Percentiles rank a stretch among this genome's conserved stretches.
These are phyloP conservation scores for Himantopus leucocephalus DNA, from an alignment of 2,113 vertebrate species.

Conservation along the genomic window DNA sequence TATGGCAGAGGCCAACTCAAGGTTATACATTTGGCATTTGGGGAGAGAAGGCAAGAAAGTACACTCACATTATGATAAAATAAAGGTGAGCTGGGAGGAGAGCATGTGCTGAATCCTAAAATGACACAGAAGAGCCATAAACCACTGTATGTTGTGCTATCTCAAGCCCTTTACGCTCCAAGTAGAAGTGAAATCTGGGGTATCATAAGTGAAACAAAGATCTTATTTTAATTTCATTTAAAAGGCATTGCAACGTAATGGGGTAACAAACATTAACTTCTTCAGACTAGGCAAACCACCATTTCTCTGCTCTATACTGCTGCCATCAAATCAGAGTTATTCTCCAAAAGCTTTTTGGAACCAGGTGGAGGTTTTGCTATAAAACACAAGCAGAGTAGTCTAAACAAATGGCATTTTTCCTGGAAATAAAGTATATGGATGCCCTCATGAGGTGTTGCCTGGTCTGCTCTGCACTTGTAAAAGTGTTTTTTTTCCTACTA, in stretches of 20 bases:
- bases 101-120: slow-evolving; percentile 17
- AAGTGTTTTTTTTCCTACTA: neutral
- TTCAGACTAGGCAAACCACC: neutral
- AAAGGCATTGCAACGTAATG: neutral
- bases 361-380: neutral
- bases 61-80: slow-evolving; percentile 26
- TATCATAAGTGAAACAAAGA: slow-evolving; percentile 1
- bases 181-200: neutral
- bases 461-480: neutral
- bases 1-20: slow-evolving; percentile 17
- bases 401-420: slow-evolving; percentile 12
- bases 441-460: slow-evolving; percentile 1
- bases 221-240: slow-evolving; percentile 31
- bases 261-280: neutral
- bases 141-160: neutral
- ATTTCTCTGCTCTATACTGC: neutral
- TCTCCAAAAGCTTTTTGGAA: neutral
- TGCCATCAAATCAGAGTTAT: neutral
- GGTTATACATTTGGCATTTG: slow-evolving; percentile 28
- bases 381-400: neutral
- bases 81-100: slow-evolving; percentile 5
- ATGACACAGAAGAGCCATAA: neutral
- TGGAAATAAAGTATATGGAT: slow-evolving; percentile 19
- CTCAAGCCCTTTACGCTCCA: neutral
- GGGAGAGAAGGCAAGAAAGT: slow-evolving; percentile 12